These are phyloP conservation scores for Caenorhabditis sinica DNA, from an alignment of 2,888 invertebrate genomes.

Conservation along the genomic window DNA sequence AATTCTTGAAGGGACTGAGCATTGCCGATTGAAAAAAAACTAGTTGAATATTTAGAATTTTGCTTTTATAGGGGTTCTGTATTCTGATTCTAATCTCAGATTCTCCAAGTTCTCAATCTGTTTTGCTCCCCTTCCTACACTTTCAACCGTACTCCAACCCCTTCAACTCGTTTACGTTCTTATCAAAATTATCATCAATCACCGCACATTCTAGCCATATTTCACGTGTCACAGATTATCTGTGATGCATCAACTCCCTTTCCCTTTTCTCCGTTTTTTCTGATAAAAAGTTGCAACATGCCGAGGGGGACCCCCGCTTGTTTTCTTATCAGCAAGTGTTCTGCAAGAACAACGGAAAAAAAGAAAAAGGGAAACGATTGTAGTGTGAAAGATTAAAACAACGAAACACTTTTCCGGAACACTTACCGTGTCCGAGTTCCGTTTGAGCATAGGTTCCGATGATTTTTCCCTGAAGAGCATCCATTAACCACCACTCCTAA, in stretches of 20 bases:
- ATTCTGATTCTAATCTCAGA: too few species aligned
- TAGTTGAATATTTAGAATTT: too few species aligned
- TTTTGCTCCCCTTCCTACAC: conserved; percentile 8
- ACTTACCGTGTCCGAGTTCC: conserved; percentile 90
- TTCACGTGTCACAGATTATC: conserved; percentile 53
- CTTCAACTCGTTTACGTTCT: neutral
- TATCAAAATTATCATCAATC: conserved; percentile 42
- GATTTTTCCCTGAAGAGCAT: conserved; percentile 90
- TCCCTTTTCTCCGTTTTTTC: neutral
- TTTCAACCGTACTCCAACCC: neutral
- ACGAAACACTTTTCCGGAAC: conserved; percentile 7
- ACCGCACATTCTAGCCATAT: conserved; percentile 46
- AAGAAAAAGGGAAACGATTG: conserved; percentile 8
- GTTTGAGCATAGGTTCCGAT: conserved; percentile 97
- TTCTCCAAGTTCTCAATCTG: neutral
- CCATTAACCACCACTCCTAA: conserved; percentile 90
- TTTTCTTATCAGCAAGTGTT: conserved; percentile 46
- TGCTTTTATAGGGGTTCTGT: too few species aligned
- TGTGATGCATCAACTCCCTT: conserved; percentile 12
- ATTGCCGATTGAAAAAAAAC: too few species aligned
- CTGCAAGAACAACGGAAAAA: conserved; percentile 31
- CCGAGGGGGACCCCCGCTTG: conserved; percentile 11
- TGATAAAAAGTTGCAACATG: conserved; percentile 48
- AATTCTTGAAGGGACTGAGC: too few species aligned
- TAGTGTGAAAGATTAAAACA: conserved; percentile 23